phyloP scores from a whole-genome alignment of 2,113 vertebrate species.

The Lamprologus callipterus region DNA sequence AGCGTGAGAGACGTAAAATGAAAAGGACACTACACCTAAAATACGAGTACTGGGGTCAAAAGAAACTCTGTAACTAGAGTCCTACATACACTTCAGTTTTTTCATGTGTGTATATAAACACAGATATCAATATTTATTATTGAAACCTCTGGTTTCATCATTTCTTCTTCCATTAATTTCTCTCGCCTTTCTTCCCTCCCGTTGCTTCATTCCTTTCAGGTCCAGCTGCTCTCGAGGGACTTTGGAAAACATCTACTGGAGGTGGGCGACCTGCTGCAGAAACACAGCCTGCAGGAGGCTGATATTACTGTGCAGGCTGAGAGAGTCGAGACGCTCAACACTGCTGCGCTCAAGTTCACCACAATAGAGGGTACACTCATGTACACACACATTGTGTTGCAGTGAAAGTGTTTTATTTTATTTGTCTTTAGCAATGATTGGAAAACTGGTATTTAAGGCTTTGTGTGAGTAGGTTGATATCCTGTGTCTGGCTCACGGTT shows the following conservation, averaged over 20 bases:
- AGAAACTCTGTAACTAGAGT: not conserved
- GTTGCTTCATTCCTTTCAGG: conserved; percentile 41
- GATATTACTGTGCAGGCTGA: conserved; percentile 86
- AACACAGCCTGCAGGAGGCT: conserved; percentile 84
- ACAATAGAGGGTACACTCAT: conserved; percentile 76
- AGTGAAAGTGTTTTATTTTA: not conserved
- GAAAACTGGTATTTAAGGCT: not conserved
- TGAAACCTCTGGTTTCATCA: not conserved
- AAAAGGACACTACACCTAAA: not conserved
- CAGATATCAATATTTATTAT: not conserved
- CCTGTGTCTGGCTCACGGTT: not conserved
- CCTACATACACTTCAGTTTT: not conserved
- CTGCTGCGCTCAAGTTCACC: conserved; percentile 82
- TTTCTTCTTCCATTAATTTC: not conserved
- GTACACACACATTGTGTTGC: not conserved
- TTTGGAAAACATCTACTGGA: conserved; percentile 90
- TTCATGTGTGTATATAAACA: not conserved
- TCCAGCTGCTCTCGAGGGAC: conserved; percentile 83
- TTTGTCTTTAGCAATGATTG: not conserved
- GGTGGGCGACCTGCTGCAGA: conserved; percentile 91
- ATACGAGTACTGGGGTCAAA: not conserved
- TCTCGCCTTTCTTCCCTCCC: not conserved
- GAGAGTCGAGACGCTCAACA: conserved; percentile 82
- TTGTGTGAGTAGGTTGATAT: not conserved
- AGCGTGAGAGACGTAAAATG: not conserved